phyloP scores from a whole-genome alignment of 2,888 invertebrate species.

The Stratiomys singularior region DNA sequence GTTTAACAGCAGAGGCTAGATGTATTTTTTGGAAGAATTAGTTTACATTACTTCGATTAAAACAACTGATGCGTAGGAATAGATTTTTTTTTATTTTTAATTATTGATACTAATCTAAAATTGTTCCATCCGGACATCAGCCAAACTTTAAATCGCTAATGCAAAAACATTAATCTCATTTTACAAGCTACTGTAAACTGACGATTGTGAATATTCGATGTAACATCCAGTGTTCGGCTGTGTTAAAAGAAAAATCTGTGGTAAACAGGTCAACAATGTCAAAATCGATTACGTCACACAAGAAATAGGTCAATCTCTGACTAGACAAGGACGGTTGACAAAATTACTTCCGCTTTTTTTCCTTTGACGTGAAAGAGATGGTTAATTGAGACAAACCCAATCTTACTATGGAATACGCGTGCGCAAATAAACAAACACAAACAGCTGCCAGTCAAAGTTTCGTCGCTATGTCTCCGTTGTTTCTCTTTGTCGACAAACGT shows the following conservation, averaged over 20 bases:
- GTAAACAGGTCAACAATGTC: neutral
- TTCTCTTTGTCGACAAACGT: neutral
- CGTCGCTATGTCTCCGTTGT: neutral
- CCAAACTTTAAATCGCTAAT: too few species aligned
- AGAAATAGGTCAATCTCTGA: constrained; percentile 33
- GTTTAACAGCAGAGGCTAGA: too few species aligned
- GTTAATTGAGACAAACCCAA: neutral
- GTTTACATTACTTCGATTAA: too few species aligned
- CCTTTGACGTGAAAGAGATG: neutral
- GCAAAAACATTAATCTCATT: too few species aligned
- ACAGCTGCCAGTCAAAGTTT: constrained; percentile 29
- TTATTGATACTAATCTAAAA: too few species aligned
- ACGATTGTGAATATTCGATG: constrained; percentile 5
- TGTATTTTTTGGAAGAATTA: too few species aligned
- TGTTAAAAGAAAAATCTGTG: neutral
- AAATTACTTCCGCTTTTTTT: neutral
- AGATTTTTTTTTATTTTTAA: too few species aligned
- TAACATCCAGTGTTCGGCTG: neutral
- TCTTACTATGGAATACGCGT: neutral
- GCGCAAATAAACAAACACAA: constrained; percentile 37
- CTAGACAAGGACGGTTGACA: constrained; percentile 1
- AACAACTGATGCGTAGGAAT: too few species aligned
- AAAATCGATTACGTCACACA: constrained; percentile 25
- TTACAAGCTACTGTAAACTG: neutral
- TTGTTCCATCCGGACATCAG: too few species aligned